phyloP scores from a whole-genome alignment of 2,113 vertebrate genomes.

The Nycticryphes semicollaris region DNA sequence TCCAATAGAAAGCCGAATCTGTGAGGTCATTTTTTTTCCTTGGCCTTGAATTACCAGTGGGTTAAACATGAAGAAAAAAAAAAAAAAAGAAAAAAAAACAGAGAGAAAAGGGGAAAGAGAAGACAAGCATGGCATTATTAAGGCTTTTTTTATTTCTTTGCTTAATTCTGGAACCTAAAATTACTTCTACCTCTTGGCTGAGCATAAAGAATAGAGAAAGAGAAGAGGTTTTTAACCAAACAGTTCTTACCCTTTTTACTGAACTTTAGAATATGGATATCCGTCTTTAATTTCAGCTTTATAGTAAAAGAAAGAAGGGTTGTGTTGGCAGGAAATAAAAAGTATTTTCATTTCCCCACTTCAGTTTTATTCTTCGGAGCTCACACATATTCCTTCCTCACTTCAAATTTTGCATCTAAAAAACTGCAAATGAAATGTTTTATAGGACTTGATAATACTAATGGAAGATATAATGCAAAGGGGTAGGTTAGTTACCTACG shows the following conservation, averaged over 20 bases:
- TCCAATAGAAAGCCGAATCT: neutral
- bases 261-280: neutral
- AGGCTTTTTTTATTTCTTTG: constrained; percentile 40
- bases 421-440: neutral
- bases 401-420: neutral
- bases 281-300: neutral
- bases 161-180: neutral
- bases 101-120: neutral
- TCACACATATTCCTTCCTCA: neutral
- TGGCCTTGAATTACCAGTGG: neutral
- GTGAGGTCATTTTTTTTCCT: neutral
- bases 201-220: neutral
- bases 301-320: neutral
- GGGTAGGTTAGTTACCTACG: neutral
- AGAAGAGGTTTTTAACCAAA: neutral
- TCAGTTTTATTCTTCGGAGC: neutral
- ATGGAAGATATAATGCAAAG: neutral
- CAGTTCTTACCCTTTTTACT: neutral
- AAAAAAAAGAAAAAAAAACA: neutral
- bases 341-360: neutral
- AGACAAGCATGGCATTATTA: neutral
- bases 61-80: neutral
- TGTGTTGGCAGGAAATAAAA: neutral
- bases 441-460: neutral
- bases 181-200: neutral